Base-by-base conservation (phyloP, 2,888 invertebrate species). In the Andrena minutula region DNA sequence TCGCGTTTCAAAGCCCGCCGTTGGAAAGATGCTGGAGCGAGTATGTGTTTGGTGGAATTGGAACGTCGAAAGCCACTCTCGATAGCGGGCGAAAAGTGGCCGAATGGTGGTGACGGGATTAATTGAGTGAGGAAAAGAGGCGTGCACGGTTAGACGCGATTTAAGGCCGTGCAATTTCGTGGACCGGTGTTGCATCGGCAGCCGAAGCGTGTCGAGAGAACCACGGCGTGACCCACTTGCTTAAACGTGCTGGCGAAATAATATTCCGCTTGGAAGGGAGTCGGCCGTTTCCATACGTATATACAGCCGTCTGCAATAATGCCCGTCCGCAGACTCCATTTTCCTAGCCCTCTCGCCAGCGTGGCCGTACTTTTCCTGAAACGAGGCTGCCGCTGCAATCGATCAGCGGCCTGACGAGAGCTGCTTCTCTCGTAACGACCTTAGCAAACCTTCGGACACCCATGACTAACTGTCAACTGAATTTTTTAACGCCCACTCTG, bases 241-340 rank as follows among this genome's bases (percentile, higher is more conserved):
- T 86, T 88, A 88, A 86, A 87, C 79, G 88, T 56, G 56, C 80
- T 81, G 82, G 80, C 78, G 87, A 87, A 88, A 87, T 87, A 87
- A 88, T 87, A 87, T 87, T 88, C 84, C 60, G 84, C 75, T 78
- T 75, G 68, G 86, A 75, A 75, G 77, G 76, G 79, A 82, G 75
- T 75, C 79, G 64, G 58, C 65, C 80, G 80, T 84, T 84, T 81
- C 81, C 84, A 68, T 83, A 78, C 68, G 41, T 41, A 41, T 41
- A 75, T 74, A 79, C 80, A 56, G 80, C 63, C 70, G 69, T 32
- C 70, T 23, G 80, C 82, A 79, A 82, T 82, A 79, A 82, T 74
- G 70, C 75, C 47, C 60, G 74, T 49, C 70, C 81, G 70, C 80
- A 75, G 80, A 70, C 74, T 82, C 75, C 82, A 75, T 82, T 80